Evolutionary conservation across 2,797 vertebrate genomes (phyloP), one percentile per base, ranked within the genome.

Genomic region (Nyctalus aviator): DNA sequence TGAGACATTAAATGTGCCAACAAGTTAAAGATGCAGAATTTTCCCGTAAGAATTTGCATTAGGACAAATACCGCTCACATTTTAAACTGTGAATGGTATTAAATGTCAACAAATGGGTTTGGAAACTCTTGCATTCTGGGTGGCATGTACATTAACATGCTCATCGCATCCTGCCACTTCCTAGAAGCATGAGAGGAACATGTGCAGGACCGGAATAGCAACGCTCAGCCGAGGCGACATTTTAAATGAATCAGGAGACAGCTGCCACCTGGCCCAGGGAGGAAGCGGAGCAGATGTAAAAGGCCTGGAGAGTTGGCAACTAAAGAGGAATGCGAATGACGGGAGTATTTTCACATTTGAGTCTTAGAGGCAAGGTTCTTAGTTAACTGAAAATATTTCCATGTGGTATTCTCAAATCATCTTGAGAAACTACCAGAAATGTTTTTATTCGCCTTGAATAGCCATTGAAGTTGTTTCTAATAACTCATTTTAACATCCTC

Each of bases 21-120:
- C 48, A 93, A 94, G 25, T 71, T 92, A 91, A 91, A 90, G 0
- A 50, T 20, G 6, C 9, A 20, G 41, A 57, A 57, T 77, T 95
- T 93, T 66, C 82, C 64, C 59, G 85, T 72, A 68, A 84, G 85
- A 82, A 64, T 53, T 14, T 91, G 27, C 94, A 89, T 4, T 66
- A 76, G 93, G 69, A 83, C 71, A 93, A 90, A 81, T 76, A 57
- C 13, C 35, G 91, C 68, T 78, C 89, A 75, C 64, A 96, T 91
- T 95, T 94, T 88, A 95, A 97, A 94, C 27, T 90, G 66, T 75
- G 66, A 90, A 90, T 1, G 84, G 59, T 76, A 88, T 68, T 93
- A 95, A 96, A 97, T 94, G 89, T 91, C 78, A 97, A 92, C 82
- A 97, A 97, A 93, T 44, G 66, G 62, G 88, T 95, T 73, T 95